These are phyloP conservation scores for Spisula solida DNA, from an alignment of 2,888 invertebrate genomes.

Conservation along the genomic window DNA sequence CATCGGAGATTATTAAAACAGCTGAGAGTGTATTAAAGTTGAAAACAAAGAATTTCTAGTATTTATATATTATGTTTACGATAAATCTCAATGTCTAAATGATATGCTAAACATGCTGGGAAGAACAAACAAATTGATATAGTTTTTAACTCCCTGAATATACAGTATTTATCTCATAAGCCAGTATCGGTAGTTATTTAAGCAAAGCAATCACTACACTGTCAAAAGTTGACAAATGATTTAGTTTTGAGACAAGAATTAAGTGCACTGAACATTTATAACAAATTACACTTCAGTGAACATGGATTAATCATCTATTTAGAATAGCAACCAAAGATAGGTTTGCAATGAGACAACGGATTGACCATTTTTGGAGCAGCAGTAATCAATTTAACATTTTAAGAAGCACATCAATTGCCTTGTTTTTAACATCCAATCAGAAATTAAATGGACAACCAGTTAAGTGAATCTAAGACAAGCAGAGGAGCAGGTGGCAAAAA, in stretches of 20 bases:
- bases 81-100: slow-evolving; percentile 42
- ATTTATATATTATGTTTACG: slow-evolving; percentile 44
- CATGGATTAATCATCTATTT: slow-evolving; percentile 3
- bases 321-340: background rate
- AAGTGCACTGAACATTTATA: background rate
- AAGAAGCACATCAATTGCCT: no score
- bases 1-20: slow-evolving; percentile 36
- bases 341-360: background rate
- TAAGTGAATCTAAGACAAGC: no score
- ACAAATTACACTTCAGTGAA: background rate
- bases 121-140: slow-evolving; percentile 30
- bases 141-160: slow-evolving; percentile 9
- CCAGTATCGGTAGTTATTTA: slow-evolving; percentile 12
- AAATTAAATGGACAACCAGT: no score
- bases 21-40: slow-evolving; percentile 38
- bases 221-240: slow-evolving; percentile 27
- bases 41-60: slow-evolving; percentile 58
- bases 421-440: no score
- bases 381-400: no score
- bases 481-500: no score
- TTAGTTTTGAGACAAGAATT: slow-evolving; percentile 15
- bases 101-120: slow-evolving; percentile 47
- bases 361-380: no score
- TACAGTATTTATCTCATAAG: slow-evolving; percentile 24
- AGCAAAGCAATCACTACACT: slow-evolving; percentile 3